A percentile compares a stretch with the other conserved stretches of the same genome.
Evolutionary conservation across 2,113 vertebrate genomes (phyloP).

Genomic region (Narcine bancroftii): DNA sequence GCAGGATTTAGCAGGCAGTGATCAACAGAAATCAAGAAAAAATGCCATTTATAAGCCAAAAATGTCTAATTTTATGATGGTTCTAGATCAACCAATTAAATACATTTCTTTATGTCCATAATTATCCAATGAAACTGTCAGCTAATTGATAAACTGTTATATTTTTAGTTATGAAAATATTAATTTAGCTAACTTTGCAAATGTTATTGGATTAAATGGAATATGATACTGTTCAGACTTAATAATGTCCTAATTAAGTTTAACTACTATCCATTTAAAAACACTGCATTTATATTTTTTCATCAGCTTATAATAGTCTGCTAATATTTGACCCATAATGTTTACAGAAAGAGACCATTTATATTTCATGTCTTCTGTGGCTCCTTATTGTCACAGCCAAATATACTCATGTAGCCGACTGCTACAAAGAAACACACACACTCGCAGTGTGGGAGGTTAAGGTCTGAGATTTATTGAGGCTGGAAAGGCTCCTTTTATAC

Average conservation of each 20-base stretch:
- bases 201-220: neutral
- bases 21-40: conserved; percentile 48
- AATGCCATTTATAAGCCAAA: conserved; percentile 42
- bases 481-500: too few relatives aligned
- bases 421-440: too few relatives aligned
- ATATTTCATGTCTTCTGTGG: neutral
- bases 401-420: too few relatives aligned
- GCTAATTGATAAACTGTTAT: conserved; percentile 45
- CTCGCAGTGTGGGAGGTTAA: too few relatives aligned
- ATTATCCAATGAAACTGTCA: conserved; percentile 42
- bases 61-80: conserved; percentile 42
- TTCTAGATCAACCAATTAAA: conserved; percentile 42
- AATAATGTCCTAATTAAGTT: neutral
- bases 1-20: conserved; percentile 37
- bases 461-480: too few relatives aligned
- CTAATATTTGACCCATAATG: neutral
- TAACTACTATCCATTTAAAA: neutral
- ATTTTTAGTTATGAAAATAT: neutral
- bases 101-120: conserved; percentile 35
- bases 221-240: neutral
- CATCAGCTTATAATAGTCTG: neutral
- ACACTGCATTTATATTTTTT: too few relatives aligned
- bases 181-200: neutral
- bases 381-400: neutral
- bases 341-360: neutral